phyloP scores from a whole-genome alignment of 2,113 vertebrate genomes.

The Lagopus leucura region DNA sequence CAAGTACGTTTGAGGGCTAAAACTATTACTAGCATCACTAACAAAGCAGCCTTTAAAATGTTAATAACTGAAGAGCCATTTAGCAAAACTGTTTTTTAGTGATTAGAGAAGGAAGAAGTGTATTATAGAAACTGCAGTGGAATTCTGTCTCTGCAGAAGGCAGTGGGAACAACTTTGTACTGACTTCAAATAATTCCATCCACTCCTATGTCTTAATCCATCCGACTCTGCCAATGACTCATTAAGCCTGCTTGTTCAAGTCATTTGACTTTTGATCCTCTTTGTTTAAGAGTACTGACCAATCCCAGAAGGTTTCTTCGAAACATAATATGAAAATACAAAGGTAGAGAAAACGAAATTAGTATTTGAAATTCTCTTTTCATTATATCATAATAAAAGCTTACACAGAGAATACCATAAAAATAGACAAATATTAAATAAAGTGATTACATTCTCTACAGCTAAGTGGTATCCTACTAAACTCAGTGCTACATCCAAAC shows the following conservation, averaged over 20 bases:
- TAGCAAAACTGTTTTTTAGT: neutral
- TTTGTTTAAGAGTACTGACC: neutral
- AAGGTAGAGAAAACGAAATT: neutral
- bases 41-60: neutral
- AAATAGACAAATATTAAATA: neutral
- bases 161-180: neutral
- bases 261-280: neutral
- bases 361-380: neutral
- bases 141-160: neutral
- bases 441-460: neutral
- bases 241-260: neutral
- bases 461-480: neutral
- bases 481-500: neutral
- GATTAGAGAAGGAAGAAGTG: neutral
- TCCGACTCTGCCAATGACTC: neutral
- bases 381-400: neutral
- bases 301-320: neutral
- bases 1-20: neutral
- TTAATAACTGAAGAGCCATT: neutral
- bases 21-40: neutral
- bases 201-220: neutral
- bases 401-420: neutral
- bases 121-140: neutral
- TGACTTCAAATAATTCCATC: neutral
- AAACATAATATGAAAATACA: neutral